phyloP scores from a whole-genome alignment of 2,113 vertebrate genomes.

The Scortum barcoo region DNA sequence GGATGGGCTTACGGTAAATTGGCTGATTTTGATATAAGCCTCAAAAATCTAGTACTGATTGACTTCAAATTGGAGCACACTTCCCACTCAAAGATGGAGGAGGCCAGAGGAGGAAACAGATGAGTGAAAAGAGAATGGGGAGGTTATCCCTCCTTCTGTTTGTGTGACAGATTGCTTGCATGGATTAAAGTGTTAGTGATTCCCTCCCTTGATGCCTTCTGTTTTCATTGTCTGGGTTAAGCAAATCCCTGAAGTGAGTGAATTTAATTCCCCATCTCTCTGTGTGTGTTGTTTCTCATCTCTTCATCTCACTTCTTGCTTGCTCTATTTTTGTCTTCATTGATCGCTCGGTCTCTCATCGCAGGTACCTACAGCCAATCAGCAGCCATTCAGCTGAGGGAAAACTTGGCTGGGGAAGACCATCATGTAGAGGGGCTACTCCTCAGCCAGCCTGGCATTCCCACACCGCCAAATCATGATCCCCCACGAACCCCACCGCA shows the following conservation, averaged over 20 bases:
- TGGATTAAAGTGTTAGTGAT: constrained; percentile 68
- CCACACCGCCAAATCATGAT: constrained; percentile 49
- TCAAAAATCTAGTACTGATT: not conserved
- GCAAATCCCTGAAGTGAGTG: constrained; percentile 41
- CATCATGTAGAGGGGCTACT: constrained; percentile 49
- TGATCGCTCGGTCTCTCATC: constrained; percentile 29
- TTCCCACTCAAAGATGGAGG: not conserved
- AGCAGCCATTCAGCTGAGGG: constrained; percentile 81
- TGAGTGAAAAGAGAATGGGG: not conserved
- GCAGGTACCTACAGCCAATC: constrained; percentile 61
- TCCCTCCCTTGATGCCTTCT: constrained; percentile 58
- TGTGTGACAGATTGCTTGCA: constrained; percentile 45
- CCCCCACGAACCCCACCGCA: constrained; percentile 54
- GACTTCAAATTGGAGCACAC: not conserved
- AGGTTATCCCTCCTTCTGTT: constrained; percentile 7
- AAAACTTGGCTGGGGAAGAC: constrained; percentile 60
- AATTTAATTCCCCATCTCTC: constrained; percentile 49
- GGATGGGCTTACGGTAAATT: not conserved
- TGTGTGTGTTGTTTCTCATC: constrained; percentile 9
- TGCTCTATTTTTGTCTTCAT: constrained; percentile 24
- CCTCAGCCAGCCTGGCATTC: constrained; percentile 26
- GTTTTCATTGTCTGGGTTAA: constrained; percentile 51
- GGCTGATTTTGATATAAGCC: not conserved
- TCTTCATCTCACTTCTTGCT: constrained; percentile 10
- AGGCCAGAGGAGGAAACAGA: not conserved